Evolutionary conservation across 2,113 vertebrate species (phyloP).

Genomic region (Otus sunia): DNA sequence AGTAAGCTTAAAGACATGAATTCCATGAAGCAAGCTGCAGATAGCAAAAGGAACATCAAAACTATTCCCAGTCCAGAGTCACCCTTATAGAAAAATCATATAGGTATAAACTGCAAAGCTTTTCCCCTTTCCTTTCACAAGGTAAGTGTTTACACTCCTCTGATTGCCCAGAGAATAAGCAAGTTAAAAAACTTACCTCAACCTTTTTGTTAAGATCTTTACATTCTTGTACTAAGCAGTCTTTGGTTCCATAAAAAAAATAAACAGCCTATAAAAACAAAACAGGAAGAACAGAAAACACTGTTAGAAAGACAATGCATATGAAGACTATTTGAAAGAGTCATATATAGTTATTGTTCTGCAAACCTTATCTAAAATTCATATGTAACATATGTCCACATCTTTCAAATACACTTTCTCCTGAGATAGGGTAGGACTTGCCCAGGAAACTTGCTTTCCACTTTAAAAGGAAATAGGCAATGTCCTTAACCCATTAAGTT

Average conservation of each 20-base stretch:
- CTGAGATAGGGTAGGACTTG: background rate
- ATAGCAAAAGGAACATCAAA: background rate
- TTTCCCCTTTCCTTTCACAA: background rate
- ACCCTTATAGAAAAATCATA: background rate
- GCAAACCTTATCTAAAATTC: background rate
- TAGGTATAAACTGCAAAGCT: background rate
- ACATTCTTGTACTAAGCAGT: slow-evolving; percentile 97
- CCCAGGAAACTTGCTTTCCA: background rate
- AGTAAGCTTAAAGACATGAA: background rate
- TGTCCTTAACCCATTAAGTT: background rate
- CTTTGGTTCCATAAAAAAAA: slow-evolving; percentile 98
- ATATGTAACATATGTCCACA: background rate
- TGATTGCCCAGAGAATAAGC: background rate
- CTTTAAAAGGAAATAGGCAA: background rate
- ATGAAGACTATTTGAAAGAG: background rate
- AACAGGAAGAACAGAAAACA: background rate
- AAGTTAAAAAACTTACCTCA: slow-evolving; percentile 84
- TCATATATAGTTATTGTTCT: background rate
- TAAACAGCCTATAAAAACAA: slow-evolving; percentile 84
- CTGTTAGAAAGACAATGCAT: background rate
- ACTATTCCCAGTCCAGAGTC: background rate
- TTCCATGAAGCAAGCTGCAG: background rate
- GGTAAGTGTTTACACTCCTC: background rate
- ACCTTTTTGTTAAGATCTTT: slow-evolving; percentile 97
- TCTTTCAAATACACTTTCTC: background rate